Base-by-base conservation (phyloP, 2,797 vertebrate genomes). In the Carduelis carduelis region DNA sequence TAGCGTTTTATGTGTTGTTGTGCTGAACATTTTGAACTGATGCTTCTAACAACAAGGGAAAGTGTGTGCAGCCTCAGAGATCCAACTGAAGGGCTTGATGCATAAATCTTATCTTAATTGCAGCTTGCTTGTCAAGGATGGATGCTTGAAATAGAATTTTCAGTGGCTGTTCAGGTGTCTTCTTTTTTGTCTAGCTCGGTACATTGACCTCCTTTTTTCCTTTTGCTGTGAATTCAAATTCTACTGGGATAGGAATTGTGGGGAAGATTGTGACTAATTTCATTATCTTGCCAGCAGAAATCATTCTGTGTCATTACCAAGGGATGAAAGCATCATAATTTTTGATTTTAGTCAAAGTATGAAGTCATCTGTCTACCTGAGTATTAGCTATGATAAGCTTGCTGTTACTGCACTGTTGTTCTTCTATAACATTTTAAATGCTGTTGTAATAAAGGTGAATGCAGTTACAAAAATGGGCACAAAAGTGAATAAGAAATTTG, bases 51-150 rank as follows among this genome's bases (percentile, higher is more conserved):
- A 84, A 22, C 34, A 69, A 65, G 32, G 64, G 23, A 80, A 93
- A 87, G 46, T n/a, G 52, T 71, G 27, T 64, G 61, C 66, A 83
- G 52, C 75, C 90, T 72, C 88, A 80, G 18, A 93, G 83, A 77
- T 93, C 76, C 87, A 69, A 37, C 80, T 84, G 68, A 83, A 92
- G 50, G 23, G 78, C 56, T 87, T 61, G 78, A 84, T 90, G 53
- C 46, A 27, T 77, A 61, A 97, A 93, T 83, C 55, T 94, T 83
- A 80, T 53, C 64, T 92, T 91, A 92, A 93, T 92, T 96, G 68
- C 43, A 93, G 74, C 66, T 83, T 72, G 63, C 79, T 77, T 95
- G 77, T 80, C 72, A 88, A 78, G 57, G 74, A 37, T 85, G 69
- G 60, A 28, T 92, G 74, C 61, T 94, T 81, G 77, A 90, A 93